Evolutionary conservation across 2,113 vertebrate species (phyloP), one percentile per base, ranked within the genome.

Genomic region (Chauna torquata): DNA sequence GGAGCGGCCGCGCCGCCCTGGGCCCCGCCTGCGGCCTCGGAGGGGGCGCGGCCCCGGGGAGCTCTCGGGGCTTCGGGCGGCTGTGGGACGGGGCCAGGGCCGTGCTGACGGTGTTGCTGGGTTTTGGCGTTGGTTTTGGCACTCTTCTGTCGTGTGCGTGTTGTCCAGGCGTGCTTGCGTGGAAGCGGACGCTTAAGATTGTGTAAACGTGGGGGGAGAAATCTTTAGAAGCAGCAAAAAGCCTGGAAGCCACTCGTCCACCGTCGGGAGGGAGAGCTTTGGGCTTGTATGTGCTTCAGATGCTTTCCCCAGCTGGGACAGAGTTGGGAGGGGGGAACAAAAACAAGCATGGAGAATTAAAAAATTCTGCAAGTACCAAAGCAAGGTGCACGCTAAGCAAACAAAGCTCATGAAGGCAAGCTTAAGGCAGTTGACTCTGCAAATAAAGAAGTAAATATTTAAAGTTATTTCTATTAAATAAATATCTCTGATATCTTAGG

Each of bases 71-170:
- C 25, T 72, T 23, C 4, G 45, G 68, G 59, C 16, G 11, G 24
- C 47, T 61, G 32, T 16, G 5, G 38, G 66, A n/a, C n/a, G 70
- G 34, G 11, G 12, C 75, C 44, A 3, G 52, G 70, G 80, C n/a
- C 16, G 27, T 28, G 50, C 44, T 59, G 61, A 5, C 9, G 78
- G 65, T 54, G 2, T 3, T n/a, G 45, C 7, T 32, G 57, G 36
- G 34, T 1, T 55, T 54, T 68, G 34, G 20, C 32, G 0, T 52
- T 16, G 59, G 4, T 42, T 9, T 42, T 4, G 44, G n/a, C 47
- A 2, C 25, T 40, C 20, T 16, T 18, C 4, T 27, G 0, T 11
- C 32, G 5, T 10, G 0, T 5, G 55, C 10, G 6, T 36, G 3
- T 68, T 44, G 14, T 32, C 6, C 50, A 19, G 8, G 12, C 3